Evolutionary conservation across 1,140 invertebrate species (phyloP).

Genomic region (Hestina assimilis): DNA sequence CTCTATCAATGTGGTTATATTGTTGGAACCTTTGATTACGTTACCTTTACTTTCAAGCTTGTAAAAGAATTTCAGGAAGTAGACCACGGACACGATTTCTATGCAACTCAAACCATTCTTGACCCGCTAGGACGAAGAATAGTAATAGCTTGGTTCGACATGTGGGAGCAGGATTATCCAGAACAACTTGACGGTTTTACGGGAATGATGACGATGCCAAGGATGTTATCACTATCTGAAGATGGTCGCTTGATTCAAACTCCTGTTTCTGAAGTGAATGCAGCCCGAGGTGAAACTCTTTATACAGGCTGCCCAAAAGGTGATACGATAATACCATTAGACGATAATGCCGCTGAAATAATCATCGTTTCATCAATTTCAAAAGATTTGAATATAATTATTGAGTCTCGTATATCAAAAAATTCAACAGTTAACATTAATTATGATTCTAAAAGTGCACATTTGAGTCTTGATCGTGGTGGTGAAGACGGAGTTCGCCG

Average conservation of each 20-base stretch:
- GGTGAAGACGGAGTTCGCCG: conserved; percentile 48
- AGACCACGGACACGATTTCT: conserved; percentile 69
- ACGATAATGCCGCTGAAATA: conserved; percentile 46
- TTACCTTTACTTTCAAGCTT: conserved; percentile 40
- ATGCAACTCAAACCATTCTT: conserved; percentile 62
- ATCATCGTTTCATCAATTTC: conserved; percentile 25
- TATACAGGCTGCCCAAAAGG: conserved; percentile 24
- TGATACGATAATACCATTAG: conserved; percentile 28
- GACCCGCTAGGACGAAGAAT: conserved; percentile 46
- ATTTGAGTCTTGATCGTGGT: conserved; percentile 46
- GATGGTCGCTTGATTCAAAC: conserved; percentile 46
- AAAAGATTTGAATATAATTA: conserved; percentile 33
- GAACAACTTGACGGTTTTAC: conserved; percentile 54
- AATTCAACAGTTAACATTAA: conserved; percentile 33
- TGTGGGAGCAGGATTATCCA: conserved; percentile 64
- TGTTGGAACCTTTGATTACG: conserved; percentile 59
- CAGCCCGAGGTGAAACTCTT: conserved; percentile 18
- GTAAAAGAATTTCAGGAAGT: conserved; percentile 54
- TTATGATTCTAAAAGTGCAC: conserved; percentile 33
- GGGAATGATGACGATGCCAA: conserved; percentile 56
- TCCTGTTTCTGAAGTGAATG: conserved; percentile 41
- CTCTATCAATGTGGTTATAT: conserved; percentile 66
- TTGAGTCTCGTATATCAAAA: conserved; percentile 37
- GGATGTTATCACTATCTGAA: conserved; percentile 38
- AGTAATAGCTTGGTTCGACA: conserved; percentile 62